Conservation (phyloP, 2,113 vertebrate genomes). For the Elgaria multicarinata region DNA sequence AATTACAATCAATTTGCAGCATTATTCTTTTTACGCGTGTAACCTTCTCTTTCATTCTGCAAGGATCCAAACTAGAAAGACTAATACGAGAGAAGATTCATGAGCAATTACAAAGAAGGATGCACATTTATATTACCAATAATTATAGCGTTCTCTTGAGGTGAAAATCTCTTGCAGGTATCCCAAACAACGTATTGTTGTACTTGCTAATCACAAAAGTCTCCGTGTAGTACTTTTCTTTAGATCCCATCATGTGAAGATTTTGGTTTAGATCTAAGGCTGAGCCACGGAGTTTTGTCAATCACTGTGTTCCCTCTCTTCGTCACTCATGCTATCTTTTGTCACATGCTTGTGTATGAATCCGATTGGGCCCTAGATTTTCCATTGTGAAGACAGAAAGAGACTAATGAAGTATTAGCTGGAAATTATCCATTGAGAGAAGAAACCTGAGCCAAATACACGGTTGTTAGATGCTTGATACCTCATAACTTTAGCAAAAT, state of each 20-base stretch:
- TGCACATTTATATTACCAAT: background rate
- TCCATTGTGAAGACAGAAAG: background rate
- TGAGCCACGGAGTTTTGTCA: background rate
- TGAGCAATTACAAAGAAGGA: background rate
- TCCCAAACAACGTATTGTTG: background rate
- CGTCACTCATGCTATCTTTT: background rate
- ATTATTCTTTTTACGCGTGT: constrained; percentile 1
- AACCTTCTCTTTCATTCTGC: background rate
- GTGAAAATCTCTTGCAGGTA: background rate
- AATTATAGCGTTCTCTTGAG: background rate
- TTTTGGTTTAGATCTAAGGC: background rate
- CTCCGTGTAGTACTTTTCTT: background rate
- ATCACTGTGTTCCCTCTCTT: background rate
- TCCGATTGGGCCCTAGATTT: background rate
- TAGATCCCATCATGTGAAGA: background rate
- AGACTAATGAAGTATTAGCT: background rate
- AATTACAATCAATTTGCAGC: constrained; percentile 72
- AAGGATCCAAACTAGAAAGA: background rate
- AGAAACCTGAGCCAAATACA: constrained; percentile 34
- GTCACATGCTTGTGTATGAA: background rate
- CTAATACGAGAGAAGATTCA: background rate
- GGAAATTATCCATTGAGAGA: background rate
- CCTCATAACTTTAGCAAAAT: constrained; percentile 26
- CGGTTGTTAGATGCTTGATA: background rate
- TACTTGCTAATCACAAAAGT: background rate